Evolutionary conservation across 1,140 invertebrate genomes (phyloP).

Genomic region (Arctopsyche grandis): DNA sequence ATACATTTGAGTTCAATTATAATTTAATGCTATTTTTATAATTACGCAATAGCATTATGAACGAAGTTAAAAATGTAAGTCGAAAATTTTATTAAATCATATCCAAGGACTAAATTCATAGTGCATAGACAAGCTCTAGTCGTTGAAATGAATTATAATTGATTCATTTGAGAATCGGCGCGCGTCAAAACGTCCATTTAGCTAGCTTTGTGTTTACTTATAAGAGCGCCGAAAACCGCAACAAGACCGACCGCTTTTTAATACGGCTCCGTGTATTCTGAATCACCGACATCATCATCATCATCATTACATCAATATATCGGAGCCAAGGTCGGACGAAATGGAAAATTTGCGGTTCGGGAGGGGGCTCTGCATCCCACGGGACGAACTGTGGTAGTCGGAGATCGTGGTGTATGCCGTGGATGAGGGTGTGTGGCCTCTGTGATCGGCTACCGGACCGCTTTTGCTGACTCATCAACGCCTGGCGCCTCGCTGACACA

Average conservation of each 20-base stretch:
- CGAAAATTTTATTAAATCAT: no score
- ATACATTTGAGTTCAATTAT: no score
- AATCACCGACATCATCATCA: slow-evolving; percentile 20
- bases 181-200: slow-evolving; percentile 17
- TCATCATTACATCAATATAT: neutral
- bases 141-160: neutral
- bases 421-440: slow-evolving; percentile 1
- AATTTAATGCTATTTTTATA: no score
- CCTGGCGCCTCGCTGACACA: slow-evolving; percentile 39
- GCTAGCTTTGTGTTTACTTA: slow-evolving; percentile 11
- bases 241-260: neutral
- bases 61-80: no score
- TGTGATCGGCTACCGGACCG: slow-evolving; percentile 20
- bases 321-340: neutral
- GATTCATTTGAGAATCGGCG: neutral
- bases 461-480: slow-evolving; percentile 31
- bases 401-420: neutral
- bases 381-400: neutral
- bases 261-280: neutral
- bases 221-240: slow-evolving; percentile 9
- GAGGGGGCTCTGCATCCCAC: neutral
- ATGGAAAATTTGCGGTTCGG: no score
- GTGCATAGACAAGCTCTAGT: no score
- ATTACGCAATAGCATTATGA: no score
- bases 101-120: no score